A percentile compares a stretch with the other conserved stretches of the same genome.
These are phyloP conservation scores for Thymelicus sylvestris DNA, from an alignment of 2,888 invertebrate species.

Conservation along the genomic window DNA sequence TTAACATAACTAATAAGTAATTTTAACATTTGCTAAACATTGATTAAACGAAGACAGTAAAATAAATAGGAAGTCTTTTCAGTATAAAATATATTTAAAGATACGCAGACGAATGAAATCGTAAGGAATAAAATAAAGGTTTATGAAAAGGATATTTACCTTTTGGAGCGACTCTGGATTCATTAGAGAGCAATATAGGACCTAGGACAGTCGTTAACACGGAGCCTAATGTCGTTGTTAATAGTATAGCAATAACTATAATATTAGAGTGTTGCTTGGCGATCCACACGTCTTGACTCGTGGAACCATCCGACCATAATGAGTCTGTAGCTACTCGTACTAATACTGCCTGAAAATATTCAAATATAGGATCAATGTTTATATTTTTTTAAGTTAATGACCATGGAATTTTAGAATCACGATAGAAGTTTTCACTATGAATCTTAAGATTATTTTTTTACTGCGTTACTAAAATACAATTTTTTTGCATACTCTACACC, in stretches of 20 bases:
- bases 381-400: too few relatives aligned
- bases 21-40: too few relatives aligned
- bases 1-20: too few relatives aligned
- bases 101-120: neutral
- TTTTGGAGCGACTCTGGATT: constrained; percentile 70
- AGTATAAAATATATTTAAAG: too few relatives aligned
- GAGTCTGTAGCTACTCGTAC: constrained; percentile 77
- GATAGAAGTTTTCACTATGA: too few relatives aligned
- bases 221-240: constrained; percentile 74
- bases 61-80: too few relatives aligned
- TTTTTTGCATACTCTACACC: too few relatives aligned
- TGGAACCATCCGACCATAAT: constrained; percentile 63
- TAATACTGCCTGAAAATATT: constrained; percentile 72
- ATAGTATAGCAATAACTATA: constrained; percentile 75
- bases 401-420: too few relatives aligned
- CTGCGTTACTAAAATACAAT: too few relatives aligned
- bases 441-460: too few relatives aligned
- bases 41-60: too few relatives aligned
- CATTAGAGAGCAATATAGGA: constrained; percentile 70
- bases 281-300: constrained; percentile 62
- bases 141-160: constrained; percentile 50
- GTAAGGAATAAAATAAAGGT: neutral
- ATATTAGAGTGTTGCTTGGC: constrained; percentile 75
- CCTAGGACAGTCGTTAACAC: constrained; percentile 69
- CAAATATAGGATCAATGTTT: neutral